A percentile compares a stretch with the other conserved stretches of the same genome.
Conservation (phyloP, 2,797 vertebrate genomes). For the Schizopygopsis pylzovi region DNA sequence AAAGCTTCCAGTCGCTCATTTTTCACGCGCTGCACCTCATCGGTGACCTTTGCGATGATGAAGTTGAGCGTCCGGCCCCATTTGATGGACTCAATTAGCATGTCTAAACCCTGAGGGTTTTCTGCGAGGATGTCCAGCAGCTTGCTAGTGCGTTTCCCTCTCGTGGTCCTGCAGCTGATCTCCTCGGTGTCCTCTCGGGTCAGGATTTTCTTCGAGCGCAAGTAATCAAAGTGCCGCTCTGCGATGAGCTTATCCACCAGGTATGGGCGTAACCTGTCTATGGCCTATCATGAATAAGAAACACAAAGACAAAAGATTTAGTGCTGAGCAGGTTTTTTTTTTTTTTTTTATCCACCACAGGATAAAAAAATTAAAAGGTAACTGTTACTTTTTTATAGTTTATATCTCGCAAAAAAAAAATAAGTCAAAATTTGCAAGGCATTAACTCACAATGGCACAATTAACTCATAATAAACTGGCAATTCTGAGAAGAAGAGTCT, state of each 20-base stretch:
- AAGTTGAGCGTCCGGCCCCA: conserved; percentile 90
- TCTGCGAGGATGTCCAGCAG: conserved; percentile 91
- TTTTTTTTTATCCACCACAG: not conserved
- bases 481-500: not conserved
- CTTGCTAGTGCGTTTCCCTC: conserved; percentile 86
- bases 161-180: conserved; percentile 88
- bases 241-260: conserved; percentile 93
- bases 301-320: not conserved
- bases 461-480: not conserved
- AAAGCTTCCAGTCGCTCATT: conserved; percentile 89
- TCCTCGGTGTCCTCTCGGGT: conserved; percentile 94
- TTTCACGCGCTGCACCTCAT: conserved; percentile 91
- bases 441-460: not conserved
- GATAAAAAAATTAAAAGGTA: not conserved
- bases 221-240: conserved; percentile 92
- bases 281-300: conserved; percentile 78
- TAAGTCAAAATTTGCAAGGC: not conserved
- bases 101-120: conserved; percentile 92
- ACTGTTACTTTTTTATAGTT: not conserved
- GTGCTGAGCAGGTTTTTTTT: no score
- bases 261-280: conserved; percentile 88
- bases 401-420: not conserved
- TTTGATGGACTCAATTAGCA: conserved; percentile 89
- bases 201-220: conserved; percentile 91
- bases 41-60: conserved; percentile 92